Evolutionary conservation across 2,797 vertebrate genomes (phyloP), one percentile per base, ranked within the genome.

Genomic region (Rhynchotus rufescens): DNA sequence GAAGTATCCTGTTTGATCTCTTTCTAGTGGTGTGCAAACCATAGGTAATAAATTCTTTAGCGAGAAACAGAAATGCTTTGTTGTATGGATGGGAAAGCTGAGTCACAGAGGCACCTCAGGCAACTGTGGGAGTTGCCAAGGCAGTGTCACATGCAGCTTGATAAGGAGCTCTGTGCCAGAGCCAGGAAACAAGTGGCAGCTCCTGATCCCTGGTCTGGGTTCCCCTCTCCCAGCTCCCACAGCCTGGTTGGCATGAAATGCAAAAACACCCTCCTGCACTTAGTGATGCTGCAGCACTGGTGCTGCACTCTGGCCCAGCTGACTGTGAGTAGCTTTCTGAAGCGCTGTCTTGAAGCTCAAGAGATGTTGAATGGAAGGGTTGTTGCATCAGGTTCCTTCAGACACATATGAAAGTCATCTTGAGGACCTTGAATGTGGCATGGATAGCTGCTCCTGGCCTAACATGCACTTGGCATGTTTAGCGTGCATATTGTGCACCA

Each of bases 21-120:
- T 74, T 47, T 66, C 20, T 57, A 32, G 77, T 2, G 8, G n/a
- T 34, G 38, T 89, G 69, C 38, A 85, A 78, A 42, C 23, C 42
- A 9, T 2, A 12, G 26, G 38, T 30, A 47, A 26, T 23, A 6
- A 76, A 54, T 20, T 8, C 32, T 77, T 38, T 14, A 28, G 61
- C 15, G 66, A 59, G 40, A 38, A 26, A 12, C 12, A 62, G 68
- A 36, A 77, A 42, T 54, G 15, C 4, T 23, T 15, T 15, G 15
- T 42, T 19, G 16, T 0, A 1, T 0, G 1, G 61, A 12, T 62
- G 73, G 80, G 54, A 25, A 75, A 17, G 22, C n/a, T 23, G 75
- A 80, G 38, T 26, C 8, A 14, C 3, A 16, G 42, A 32, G 15
- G 38, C 16, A 23, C 36, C 40, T 4, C 0, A 2, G 22, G 23